A percentile compares a stretch with the other conserved stretches of the same genome.
Conservation (phyloP, 2,113 vertebrate genomes). For the Tautogolabrus adspersus region DNA sequence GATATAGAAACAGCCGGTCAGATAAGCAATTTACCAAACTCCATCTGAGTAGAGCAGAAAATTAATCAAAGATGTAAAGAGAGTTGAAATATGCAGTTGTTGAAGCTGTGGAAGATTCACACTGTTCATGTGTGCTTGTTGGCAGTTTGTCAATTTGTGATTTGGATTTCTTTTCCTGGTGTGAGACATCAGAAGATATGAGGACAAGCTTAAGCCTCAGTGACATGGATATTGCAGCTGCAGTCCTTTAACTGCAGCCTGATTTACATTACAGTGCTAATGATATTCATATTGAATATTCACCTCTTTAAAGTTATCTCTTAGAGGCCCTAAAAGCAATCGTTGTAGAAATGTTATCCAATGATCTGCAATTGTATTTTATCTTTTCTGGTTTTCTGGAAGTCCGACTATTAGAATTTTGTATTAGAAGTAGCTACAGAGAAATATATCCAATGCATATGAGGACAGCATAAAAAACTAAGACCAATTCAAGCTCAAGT, state of each 20-base stretch:
- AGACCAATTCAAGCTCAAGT: constrained; percentile 63
- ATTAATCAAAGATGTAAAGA: constrained; percentile 41
- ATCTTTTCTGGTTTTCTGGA: constrained; percentile 5
- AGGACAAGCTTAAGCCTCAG: constrained; percentile 38
- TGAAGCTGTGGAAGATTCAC: constrained; percentile 36
- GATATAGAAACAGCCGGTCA: constrained; percentile 56
- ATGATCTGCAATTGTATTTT: constrained; percentile 33
- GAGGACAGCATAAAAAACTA: constrained; percentile 39
- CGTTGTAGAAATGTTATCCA: not conserved
- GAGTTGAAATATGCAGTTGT: constrained; percentile 37
- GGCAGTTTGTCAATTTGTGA: constrained; percentile 52
- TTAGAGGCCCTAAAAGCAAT: not conserved
- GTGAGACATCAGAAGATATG: constrained; percentile 32
- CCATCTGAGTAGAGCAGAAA: constrained; percentile 27
- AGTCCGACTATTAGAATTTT: not conserved
- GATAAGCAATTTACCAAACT: constrained; percentile 51
- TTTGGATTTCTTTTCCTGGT: constrained; percentile 13
- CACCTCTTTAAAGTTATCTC: constrained; percentile 13
- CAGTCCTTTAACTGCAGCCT: not conserved
- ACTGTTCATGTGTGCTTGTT: constrained; percentile 36
- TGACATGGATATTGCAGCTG: constrained; percentile 22
- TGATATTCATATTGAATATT: too few relatives aligned
- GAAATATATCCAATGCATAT: constrained; percentile 36
- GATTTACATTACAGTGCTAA: constrained; percentile 27
- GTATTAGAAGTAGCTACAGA: constrained; percentile 41